phyloP scores from a whole-genome alignment of 2,888 invertebrate genomes.

The Gonocerus acuteangulatus region DNA sequence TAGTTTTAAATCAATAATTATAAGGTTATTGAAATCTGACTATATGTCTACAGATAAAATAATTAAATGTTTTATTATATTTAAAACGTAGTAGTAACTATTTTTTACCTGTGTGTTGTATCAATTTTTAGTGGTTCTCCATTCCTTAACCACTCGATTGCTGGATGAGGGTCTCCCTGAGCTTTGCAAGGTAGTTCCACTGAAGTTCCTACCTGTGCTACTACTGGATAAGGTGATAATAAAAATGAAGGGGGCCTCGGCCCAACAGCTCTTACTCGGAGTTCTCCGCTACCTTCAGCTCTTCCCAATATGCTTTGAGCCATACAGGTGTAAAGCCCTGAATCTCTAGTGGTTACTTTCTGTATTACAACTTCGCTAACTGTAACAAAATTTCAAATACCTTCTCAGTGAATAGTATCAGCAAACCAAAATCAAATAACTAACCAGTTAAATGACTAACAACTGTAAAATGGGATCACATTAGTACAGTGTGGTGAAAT shows the following conservation, averaged over 20 bases:
- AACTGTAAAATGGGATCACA: too few relatives aligned
- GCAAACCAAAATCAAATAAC: too few relatives aligned
- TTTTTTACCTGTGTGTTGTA: conserved; percentile 39
- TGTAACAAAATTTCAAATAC: too few relatives aligned
- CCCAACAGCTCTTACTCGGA: conserved; percentile 51
- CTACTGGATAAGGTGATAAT: conserved; percentile 66
- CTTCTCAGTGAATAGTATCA: too few relatives aligned
- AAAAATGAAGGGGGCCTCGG: conserved; percentile 56
- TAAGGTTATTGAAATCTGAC: too few relatives aligned
- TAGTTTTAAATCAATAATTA: too few relatives aligned
- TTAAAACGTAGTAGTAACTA: too few relatives aligned
- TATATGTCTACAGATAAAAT: too few relatives aligned
- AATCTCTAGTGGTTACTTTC: conserved; percentile 47
- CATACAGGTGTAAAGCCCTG: conserved; percentile 67
- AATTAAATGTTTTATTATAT: too few relatives aligned
- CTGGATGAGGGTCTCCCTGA: conserved; percentile 66
- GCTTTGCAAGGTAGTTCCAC: conserved; percentile 79
- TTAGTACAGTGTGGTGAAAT: too few relatives aligned
- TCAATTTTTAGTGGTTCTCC: conserved; percentile 48
- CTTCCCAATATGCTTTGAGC: conserved; percentile 69
- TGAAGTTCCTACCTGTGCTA: conserved; percentile 62
- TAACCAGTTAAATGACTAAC: too few relatives aligned
- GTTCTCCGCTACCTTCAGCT: conserved; percentile 59
- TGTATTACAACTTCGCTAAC: conserved; percentile 27
- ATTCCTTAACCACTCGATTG: conserved; percentile 78